Percentiles rank a stretch among this genome's conserved stretches.
Evolutionary conservation across 2,113 vertebrate species (phyloP).

Genomic region (Rhabdomys dilectus): DNA sequence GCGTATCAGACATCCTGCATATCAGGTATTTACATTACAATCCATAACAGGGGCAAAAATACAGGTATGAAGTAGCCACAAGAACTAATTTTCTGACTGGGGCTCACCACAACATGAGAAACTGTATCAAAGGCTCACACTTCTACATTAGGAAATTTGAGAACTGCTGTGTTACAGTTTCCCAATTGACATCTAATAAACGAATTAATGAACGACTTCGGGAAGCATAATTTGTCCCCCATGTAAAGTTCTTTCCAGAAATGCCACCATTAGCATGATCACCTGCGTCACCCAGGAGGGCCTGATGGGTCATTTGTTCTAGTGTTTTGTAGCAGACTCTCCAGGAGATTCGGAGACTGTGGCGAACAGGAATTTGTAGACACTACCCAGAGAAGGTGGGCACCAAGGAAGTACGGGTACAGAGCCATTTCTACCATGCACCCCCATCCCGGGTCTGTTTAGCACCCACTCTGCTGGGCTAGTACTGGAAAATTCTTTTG

Average conservation of each 20-base stretch:
- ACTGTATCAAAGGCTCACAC: no score
- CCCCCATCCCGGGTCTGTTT: not conserved
- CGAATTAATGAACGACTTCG: not conserved
- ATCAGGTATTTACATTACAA: not conserved
- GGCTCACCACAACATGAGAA: not conserved
- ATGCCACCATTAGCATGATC: not conserved
- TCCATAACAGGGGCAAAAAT: not conserved
- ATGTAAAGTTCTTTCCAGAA: not conserved
- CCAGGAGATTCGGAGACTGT: not conserved
- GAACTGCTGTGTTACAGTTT: not conserved
- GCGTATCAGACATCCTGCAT: not conserved
- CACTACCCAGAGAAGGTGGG: not conserved
- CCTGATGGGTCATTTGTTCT: not conserved
- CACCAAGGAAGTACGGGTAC: not conserved
- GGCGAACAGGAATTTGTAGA: not conserved
- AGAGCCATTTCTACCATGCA: not conserved
- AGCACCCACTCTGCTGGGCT: not conserved
- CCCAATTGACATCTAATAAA: conserved; percentile 19
- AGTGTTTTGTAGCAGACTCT: not conserved
- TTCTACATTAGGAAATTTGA: not conserved
- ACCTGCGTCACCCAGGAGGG: not conserved
- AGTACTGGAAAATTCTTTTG: conserved; percentile 31
- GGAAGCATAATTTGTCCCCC: not conserved
- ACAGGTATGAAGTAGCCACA: not conserved
- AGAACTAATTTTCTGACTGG: not conserved